These are phyloP conservation scores for Cryptoleucopteryx plumbea DNA, from an alignment of 2,113 vertebrate genomes.

Conservation along the genomic window DNA sequence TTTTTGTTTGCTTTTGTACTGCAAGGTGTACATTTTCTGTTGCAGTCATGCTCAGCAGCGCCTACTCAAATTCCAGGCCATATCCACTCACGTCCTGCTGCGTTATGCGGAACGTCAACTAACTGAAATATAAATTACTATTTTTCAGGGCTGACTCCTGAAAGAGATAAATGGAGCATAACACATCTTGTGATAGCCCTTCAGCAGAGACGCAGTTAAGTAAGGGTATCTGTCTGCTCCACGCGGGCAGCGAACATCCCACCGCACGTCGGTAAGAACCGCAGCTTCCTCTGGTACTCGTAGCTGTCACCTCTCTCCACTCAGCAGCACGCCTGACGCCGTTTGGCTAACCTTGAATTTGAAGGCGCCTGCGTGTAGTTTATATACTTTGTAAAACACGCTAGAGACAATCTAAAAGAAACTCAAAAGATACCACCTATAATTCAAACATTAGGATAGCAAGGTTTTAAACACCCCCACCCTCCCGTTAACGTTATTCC, in stretches of 20 bases:
- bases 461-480: not conserved
- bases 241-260: rapidly evolving
- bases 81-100: not conserved
- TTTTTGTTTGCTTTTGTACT: not conserved
- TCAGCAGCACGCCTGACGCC: not conserved
- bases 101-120: not conserved
- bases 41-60: not conserved
- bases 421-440: not conserved
- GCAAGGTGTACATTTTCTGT: not conserved
- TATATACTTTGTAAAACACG: not conserved
- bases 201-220: not conserved
- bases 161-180: not conserved
- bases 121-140: not conserved
- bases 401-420: not conserved
- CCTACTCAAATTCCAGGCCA: not conserved
- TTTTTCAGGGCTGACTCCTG: not conserved
- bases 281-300: rapidly evolving
- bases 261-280: rapidly evolving
- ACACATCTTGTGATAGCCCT: not conserved
- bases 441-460: not conserved
- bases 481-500: not conserved
- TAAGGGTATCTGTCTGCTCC: not conserved
- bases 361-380: not conserved
- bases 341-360: not conserved
- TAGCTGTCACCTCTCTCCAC: not conserved